phyloP scores from a whole-genome alignment of 2,113 vertebrate species.

The Gobiocypris rarus region DNA sequence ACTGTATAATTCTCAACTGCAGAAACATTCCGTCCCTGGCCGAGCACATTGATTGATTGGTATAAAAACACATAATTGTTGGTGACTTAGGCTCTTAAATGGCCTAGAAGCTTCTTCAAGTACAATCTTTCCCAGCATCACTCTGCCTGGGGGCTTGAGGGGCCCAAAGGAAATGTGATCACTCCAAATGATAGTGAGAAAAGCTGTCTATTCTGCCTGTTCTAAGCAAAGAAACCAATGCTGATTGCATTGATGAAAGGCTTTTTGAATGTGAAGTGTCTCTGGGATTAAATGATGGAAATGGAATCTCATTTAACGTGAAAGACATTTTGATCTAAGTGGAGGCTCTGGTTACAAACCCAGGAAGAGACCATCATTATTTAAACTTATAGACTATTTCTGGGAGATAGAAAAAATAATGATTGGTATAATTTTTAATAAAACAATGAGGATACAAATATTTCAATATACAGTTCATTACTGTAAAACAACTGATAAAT shows the following conservation, averaged over 20 bases:
- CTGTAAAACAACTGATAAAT: background rate
- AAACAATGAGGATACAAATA: background rate
- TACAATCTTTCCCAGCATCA: slow-evolving; percentile 65
- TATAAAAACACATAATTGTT: slow-evolving; percentile 67
- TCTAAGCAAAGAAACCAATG: slow-evolving; percentile 6
- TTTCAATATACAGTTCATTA: background rate
- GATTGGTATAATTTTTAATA: background rate
- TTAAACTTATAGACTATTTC: background rate
- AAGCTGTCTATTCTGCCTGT: slow-evolving; percentile 25
- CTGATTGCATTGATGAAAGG: slow-evolving; percentile 23
- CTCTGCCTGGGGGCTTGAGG: slow-evolving; percentile 42
- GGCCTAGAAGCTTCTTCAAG: slow-evolving; percentile 65
- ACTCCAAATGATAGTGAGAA: slow-evolving; percentile 38
- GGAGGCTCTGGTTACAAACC: background rate
- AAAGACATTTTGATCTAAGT: slow-evolving; percentile 9
- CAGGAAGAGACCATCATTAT: background rate
- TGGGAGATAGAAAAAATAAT: background rate
- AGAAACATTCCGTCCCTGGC: background rate
- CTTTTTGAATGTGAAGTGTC: background rate
- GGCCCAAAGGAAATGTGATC: slow-evolving; percentile 55
- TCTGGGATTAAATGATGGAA: slow-evolving; percentile 13
- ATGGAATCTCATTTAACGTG: background rate
- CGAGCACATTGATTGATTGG: slow-evolving; percentile 58
- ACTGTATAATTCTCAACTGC: background rate
- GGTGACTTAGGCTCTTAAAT: slow-evolving; percentile 58